Evolutionary conservation across 64 coral and sea anemone species (phyloP), one percentile per base, ranked within the genome.

Genomic region (Orbicella faveolata): DNA sequence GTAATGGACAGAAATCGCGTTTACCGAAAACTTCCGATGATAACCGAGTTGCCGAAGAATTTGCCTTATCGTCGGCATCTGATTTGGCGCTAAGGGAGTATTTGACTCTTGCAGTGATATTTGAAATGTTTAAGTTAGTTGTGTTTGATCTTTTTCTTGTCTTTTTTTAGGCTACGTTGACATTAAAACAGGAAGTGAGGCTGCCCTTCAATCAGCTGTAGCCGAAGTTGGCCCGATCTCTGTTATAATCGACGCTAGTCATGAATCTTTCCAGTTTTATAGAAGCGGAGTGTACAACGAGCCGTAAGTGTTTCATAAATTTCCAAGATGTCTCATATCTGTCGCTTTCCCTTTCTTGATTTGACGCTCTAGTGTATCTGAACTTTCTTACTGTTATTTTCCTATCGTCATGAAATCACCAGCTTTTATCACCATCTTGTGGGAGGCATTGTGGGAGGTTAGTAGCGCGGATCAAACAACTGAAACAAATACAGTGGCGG

Each of bases 191-290:
- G 65, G 59, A 61, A 86, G 73, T 52, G 93, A 94, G 57, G 9
- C 72, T 34, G 73, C 84, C 25, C 62, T 94, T 16, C 75, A 94
- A 51, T 41, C 53, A 51, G 93, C 93, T 63, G 75, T 79, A 79
- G 93, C 79, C 52, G 86, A 88, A 76, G 93, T 94, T 15, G 93
- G 93, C 55, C 93, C 93, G 14, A 94, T 94, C 74, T 94, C 93
- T 20, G 93, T 94, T 7, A 75, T 88, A 44, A 94, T 94, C 68
- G 93, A 94, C 74, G 93, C 93, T 16, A 37, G 93, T 26, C 88
- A 94, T 34, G 34, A 19, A 16, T 94, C 93, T 6, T 94, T 94
- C 76, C 93, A 90, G 63, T 87, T 94, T 73, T 94, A 94, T 41
- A 63, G 87, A 9, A 44, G 17, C 17, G 93, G 93, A 79, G 93